Base-by-base conservation (phyloP, 1,140 invertebrate genomes). In the Holotrichia oblita region DNA sequence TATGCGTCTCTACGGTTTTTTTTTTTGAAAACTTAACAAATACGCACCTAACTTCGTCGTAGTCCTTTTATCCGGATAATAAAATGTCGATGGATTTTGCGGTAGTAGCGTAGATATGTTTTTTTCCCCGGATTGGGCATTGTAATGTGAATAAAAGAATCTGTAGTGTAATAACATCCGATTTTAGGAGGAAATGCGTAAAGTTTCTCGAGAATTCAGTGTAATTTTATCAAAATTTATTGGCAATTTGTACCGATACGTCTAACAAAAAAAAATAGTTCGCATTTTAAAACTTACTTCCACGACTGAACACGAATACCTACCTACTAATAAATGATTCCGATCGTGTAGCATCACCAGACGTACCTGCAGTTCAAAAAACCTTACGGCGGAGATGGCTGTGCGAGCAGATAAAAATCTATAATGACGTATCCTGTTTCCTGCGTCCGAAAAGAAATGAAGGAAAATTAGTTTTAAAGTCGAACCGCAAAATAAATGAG, bases 401-500 rank as follows among this genome's bases (percentile, higher is more conserved):
- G 20, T 22, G 22, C 22, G 22, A 34, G 22, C 61, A 69, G 61
- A 69, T 69, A 74, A 44, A n/a, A 74, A 74, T 74, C 73, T 74
- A 74, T 74, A 74, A 44, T 44, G 73, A 40, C 73, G 27, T 74
- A 74, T 74, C 73, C 40, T 40, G 41, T 22, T 44, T 55, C 48
- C 48, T 69, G 8, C 34, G 72, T 40, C 73, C 17, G 27, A 74
- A 74, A 40, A 44, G 41, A 74, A 74, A 74, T 74, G 73, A 74
- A 74, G 41, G 73, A 41, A 74, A 74, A 74, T 74, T 74, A 74
- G 73, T 74, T 74, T 74, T 74, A 74, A 74, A 74, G 41, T 74
- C 73, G 73, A 74, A 74, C 40, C 73, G 41, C 73, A 44, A 44
- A 74, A 74, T 74, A 74, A 74, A 74, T 74, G 40, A 74, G 40